Percentiles rank a stretch among this genome's conserved stretches.
These are phyloP conservation scores for Spheniscus humboldti DNA, from an alignment of 2,797 vertebrate genomes.

Conservation along the genomic window DNA sequence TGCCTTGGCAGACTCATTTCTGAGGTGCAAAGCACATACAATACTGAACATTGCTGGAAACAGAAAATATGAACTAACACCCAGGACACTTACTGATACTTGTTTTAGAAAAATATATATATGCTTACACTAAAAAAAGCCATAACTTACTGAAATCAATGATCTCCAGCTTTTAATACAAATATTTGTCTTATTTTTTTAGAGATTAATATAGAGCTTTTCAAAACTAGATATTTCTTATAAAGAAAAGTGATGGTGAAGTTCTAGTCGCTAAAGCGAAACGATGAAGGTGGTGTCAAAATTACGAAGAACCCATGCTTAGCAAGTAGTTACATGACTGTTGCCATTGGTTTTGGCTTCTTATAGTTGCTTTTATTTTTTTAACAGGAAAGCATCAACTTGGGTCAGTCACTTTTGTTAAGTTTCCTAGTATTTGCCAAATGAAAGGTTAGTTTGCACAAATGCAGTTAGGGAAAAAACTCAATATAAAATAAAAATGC, in stretches of 20 bases:
- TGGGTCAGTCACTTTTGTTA: neutral
- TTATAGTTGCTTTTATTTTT: conserved; percentile 34
- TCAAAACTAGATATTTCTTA: conserved; percentile 21
- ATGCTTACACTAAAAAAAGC: conserved; percentile 69
- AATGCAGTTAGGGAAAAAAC: neutral
- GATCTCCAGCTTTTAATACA: conserved; percentile 77
- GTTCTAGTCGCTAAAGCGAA: neutral
- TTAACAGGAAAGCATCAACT: neutral
- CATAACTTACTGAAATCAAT: conserved; percentile 72
- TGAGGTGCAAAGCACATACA: conserved; percentile 76
- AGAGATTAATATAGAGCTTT: conserved; percentile 59
- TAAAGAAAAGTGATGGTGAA: neutral
- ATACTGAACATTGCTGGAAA: conserved; percentile 71
- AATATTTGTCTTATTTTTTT: conserved; percentile 69
- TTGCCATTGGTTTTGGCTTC: neutral
- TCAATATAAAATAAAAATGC: neutral
- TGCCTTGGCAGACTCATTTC: conserved; percentile 78
- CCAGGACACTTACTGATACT: conserved; percentile 72
- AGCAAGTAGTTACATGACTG: neutral
- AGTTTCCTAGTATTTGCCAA: conserved; percentile 55
- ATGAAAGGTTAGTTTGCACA: conserved; percentile 47
- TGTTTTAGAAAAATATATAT: conserved; percentile 46
- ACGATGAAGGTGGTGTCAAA: neutral
- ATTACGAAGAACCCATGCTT: conserved; percentile 3
- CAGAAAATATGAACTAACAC: conserved; percentile 57